These are phyloP conservation scores for Heterodera filipjevi DNA, from an alignment of 2,888 invertebrate species.

Conservation along the genomic window DNA sequence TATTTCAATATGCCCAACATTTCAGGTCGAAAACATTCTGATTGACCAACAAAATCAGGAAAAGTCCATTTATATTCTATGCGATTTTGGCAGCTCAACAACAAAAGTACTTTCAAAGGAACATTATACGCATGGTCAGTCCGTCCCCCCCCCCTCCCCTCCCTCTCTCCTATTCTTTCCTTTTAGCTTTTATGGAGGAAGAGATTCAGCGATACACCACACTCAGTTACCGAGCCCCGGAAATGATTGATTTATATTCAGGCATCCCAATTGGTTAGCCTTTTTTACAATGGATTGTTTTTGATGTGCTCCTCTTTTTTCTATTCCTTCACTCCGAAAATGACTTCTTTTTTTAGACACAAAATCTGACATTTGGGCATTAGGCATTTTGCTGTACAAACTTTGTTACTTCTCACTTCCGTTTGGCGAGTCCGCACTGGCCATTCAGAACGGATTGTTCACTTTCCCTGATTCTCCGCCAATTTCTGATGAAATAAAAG, in stretches of 20 bases:
- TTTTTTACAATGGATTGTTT: neutral
- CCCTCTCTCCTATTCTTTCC: no score
- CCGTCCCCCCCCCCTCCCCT: no score
- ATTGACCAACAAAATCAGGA: constrained; percentile 75
- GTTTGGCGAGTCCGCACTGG: constrained; percentile 88
- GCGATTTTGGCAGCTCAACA: constrained; percentile 93
- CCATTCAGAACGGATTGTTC: constrained; percentile 86
- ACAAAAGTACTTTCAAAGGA: constrained; percentile 73
- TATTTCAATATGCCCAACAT: neutral
- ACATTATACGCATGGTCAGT: constrained; percentile 40
- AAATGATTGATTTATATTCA: constrained; percentile 88
- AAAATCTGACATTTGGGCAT: constrained; percentile 69
- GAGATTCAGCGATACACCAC: constrained; percentile 76
- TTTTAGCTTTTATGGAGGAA: constrained; percentile 49
- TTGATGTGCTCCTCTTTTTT: no score
- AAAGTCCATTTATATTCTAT: constrained; percentile 75
- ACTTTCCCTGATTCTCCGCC: constrained; percentile 78
- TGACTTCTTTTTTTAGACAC: constrained; percentile 46
- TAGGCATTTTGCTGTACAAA: constrained; percentile 85
- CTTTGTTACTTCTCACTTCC: constrained; percentile 86
- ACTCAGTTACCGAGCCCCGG: constrained; percentile 83
- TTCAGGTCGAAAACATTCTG: constrained; percentile 83
- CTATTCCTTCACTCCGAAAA: neutral
- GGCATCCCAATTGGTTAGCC: constrained; percentile 75
- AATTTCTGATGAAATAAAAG: constrained; percentile 76